phyloP scores from a whole-genome alignment of 2,888 invertebrate genomes.

The Polyommatus iphigenia region DNA sequence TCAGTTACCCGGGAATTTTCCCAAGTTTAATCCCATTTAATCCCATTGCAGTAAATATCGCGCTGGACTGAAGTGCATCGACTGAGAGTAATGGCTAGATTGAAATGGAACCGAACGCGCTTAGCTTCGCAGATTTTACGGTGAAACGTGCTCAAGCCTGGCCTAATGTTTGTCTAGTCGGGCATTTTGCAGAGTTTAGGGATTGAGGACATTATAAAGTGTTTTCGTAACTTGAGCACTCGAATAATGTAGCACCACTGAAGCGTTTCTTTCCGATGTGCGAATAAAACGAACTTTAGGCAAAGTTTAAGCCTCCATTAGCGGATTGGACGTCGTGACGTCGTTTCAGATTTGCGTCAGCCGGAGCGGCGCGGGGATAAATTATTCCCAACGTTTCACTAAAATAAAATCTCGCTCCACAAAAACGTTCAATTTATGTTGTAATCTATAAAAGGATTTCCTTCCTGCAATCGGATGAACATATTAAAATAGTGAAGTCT shows the following conservation, averaged over 20 bases:
- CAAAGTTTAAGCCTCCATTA: conserved; percentile 68
- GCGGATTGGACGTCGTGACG: conserved; percentile 62
- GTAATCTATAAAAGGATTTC: conserved; percentile 7
- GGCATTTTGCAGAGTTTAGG: background rate
- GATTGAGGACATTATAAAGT: background rate
- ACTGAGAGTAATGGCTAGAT: conserved; percentile 26
- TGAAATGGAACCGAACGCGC: conserved; percentile 18
- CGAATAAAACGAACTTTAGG: conserved; percentile 55
- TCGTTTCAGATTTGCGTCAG: conserved; percentile 59
- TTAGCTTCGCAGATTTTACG: conserved; percentile 20
- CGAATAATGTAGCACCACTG: background rate
- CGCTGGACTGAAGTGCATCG: conserved; percentile 21
- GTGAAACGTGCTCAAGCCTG: background rate
- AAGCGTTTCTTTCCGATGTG: conserved; percentile 38
- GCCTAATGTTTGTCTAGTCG: conserved; percentile 7
- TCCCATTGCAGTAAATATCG: conserved; percentile 39
- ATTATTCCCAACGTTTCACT: conserved; percentile 34
- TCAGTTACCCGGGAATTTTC: conserved; percentile 46
- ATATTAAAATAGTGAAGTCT: background rate
- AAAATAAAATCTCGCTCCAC: conserved; percentile 33
- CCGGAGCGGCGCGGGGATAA: conserved; percentile 26
- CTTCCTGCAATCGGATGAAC: background rate
- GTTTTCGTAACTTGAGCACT: background rate
- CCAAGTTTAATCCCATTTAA: conserved; percentile 47
- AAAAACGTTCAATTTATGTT: conserved; percentile 17